phyloP scores from a whole-genome alignment of 2,797 vertebrate species.

The Diceros bicornis region DNA sequence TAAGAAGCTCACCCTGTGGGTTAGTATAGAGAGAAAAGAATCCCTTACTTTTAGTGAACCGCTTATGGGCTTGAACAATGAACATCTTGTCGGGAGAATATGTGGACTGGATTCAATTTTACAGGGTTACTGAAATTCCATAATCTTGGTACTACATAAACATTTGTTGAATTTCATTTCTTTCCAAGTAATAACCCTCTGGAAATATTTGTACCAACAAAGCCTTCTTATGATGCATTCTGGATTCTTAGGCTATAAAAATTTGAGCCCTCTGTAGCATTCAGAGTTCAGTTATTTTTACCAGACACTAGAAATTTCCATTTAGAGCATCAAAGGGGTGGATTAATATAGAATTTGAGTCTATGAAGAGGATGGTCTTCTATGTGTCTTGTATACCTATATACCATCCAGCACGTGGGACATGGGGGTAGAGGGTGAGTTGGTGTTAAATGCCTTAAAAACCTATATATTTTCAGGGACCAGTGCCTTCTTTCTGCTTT shows the following conservation, averaged over 20 bases:
- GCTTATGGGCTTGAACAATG: neutral
- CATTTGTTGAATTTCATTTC: neutral
- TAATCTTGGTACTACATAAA: neutral
- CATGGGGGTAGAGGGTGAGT: neutral
- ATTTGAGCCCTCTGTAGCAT: neutral
- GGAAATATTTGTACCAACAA: neutral
- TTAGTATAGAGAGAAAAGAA: neutral
- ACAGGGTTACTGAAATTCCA: neutral
- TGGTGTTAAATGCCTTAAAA: neutral
- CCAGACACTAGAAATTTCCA: neutral
- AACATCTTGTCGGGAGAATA: neutral
- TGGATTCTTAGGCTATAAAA: neutral
- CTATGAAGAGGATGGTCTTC: neutral
- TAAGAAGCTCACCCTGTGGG: neutral
- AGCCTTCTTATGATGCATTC: neutral
- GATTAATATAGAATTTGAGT: neutral
- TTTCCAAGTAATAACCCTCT: neutral
- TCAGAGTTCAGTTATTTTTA: neutral
- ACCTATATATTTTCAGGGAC: neutral
- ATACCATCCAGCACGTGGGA: neutral
- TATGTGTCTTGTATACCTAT: neutral
- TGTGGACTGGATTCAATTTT: neutral
- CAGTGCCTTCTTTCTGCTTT: neutral
- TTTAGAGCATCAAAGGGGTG: neutral
- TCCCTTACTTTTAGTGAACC: neutral